Evolutionary conservation across 2,113 vertebrate genomes (phyloP).

Genomic region (Rhineura floridana): DNA sequence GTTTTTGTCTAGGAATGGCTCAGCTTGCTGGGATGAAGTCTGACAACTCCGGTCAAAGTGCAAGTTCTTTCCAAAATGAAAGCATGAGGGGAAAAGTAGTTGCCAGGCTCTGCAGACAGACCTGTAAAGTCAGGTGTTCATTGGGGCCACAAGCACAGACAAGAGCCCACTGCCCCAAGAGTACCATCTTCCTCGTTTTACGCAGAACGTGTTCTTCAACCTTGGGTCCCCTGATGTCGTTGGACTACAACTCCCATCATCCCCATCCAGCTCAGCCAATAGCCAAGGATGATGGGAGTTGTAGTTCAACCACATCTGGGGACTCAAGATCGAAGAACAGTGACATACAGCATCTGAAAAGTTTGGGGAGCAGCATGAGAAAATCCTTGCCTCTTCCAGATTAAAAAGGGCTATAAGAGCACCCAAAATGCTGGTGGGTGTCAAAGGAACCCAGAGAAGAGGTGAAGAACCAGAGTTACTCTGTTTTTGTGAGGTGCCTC

Average conservation of each 20-base stretch:
- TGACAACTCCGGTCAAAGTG: no score
- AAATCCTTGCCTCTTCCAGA: neutral
- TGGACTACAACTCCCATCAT: no score
- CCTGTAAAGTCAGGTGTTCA: neutral
- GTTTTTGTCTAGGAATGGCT: neutral
- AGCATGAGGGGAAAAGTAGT: neutral
- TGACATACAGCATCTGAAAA: no score
- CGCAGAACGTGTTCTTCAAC: no score
- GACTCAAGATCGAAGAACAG: no score
- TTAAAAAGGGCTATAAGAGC: neutral
- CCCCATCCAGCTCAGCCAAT: no score
- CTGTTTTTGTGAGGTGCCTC: neutral
- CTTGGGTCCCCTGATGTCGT: no score
- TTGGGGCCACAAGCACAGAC: neutral
- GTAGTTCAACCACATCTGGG: no score
- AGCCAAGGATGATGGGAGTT: no score
- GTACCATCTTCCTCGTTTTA: neutral
- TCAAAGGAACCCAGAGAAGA: neutral
- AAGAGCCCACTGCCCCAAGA: neutral
- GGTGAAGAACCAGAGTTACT: neutral
- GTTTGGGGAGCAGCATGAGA: no score
- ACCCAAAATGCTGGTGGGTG: neutral
- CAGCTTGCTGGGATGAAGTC: neutral
- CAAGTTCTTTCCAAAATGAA: neutral
- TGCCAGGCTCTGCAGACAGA: neutral